Percentiles rank a stretch among this genome's conserved stretches.
These are phyloP conservation scores for Caenorhabditis brenneri DNA, from an alignment of 1,140 invertebrate species.

Conservation along the genomic window DNA sequence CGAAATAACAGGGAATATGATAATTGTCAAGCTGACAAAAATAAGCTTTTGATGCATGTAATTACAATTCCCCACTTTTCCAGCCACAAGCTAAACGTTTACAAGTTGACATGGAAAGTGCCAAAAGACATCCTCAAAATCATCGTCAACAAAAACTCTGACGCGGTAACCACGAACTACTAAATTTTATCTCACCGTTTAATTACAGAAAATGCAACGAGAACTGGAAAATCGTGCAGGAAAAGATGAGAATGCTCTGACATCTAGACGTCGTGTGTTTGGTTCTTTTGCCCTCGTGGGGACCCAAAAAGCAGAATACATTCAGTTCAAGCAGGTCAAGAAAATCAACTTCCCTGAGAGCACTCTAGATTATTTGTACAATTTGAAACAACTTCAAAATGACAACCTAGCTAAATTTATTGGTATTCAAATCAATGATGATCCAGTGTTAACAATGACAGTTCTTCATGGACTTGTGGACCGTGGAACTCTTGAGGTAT, in stretches of 20 bases:
- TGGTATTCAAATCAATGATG: not conserved
- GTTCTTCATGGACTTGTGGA: not conserved
- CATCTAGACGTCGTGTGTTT: not conserved
- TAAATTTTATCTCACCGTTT: no score
- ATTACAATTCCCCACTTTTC: not conserved
- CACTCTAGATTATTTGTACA: not conserved
- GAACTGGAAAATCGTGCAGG: not conserved
- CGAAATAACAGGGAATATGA: no score
- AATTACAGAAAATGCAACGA: constrained; percentile 37
- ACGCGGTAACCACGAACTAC: not conserved
- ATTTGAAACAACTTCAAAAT: not conserved
- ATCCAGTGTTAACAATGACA: not conserved
- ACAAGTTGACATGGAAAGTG: constrained; percentile 6
- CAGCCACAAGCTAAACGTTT: constrained; percentile 16
- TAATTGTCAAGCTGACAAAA: no score
- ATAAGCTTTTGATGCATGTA: no score
- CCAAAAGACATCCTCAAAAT: not conserved
- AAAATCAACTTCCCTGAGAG: not conserved
- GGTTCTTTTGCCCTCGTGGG: not conserved
- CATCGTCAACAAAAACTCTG: constrained; percentile 6
- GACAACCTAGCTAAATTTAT: constrained; percentile 3
- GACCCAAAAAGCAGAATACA: not conserved
- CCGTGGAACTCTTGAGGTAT: not conserved
- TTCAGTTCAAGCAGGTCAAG: constrained; percentile 4
- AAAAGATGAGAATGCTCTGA: not conserved